These are phyloP conservation scores for Morinoia aosen DNA, from an alignment of 2,888 invertebrate species.

Conservation along the genomic window DNA sequence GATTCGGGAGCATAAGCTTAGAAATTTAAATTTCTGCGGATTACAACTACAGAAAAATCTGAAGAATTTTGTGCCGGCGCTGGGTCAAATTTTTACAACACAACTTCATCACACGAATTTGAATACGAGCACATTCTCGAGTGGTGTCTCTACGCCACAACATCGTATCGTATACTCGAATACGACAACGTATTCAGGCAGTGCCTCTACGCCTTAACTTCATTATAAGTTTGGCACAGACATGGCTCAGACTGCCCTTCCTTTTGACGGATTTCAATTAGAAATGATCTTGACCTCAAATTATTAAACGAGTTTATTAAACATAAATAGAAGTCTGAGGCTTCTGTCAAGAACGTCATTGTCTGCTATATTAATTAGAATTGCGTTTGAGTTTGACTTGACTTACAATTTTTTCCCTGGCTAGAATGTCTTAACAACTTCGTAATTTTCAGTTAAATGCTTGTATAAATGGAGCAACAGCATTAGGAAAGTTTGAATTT, in stretches of 20 bases:
- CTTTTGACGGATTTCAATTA: slow-evolving; percentile 2
- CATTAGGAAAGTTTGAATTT: background rate
- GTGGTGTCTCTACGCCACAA: too few species aligned
- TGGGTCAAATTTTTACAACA: too few species aligned
- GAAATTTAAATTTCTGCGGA: too few species aligned
- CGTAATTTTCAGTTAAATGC: background rate
- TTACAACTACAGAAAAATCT: too few species aligned
- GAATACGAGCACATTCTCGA: too few species aligned
- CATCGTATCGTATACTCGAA: too few species aligned
- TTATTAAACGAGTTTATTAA: background rate
- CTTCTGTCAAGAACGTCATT: background rate
- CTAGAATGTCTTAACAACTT: background rate
- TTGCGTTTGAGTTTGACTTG: background rate
- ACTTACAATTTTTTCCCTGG: background rate
- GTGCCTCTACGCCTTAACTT: background rate
- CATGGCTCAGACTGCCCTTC: background rate
- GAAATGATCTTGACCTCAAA: background rate
- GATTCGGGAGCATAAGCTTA: too few species aligned
- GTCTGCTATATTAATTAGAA: background rate
- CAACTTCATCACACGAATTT: too few species aligned
- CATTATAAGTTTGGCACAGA: background rate
- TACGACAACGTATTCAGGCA: too few species aligned
- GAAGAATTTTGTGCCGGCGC: too few species aligned
- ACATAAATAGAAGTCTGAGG: background rate
- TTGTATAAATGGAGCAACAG: background rate